Percentiles rank a stretch among this genome's conserved stretches.
Conservation (phyloP, 1,140 invertebrate genomes). For the Drosophila azteca region DNA sequence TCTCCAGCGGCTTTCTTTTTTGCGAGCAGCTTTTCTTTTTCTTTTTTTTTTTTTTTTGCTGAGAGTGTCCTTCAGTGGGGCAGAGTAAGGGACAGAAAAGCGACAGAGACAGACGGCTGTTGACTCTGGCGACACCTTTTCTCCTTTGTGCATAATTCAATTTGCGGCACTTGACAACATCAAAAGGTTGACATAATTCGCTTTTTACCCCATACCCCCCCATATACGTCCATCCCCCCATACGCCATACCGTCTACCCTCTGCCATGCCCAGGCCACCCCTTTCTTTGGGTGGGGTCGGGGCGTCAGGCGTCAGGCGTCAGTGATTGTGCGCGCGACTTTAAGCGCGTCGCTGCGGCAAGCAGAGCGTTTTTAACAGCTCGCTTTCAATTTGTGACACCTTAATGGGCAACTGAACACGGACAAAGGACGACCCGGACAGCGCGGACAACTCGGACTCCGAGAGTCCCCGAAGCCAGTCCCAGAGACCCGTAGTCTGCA, state of each 20-base stretch:
- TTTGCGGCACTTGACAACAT: conserved; percentile 62
- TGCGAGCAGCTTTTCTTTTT: too few relatives aligned
- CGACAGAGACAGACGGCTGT: conserved; percentile 13
- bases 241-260: neutral
- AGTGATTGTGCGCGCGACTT: conserved; percentile 43
- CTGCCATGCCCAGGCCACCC: conserved; percentile 1
- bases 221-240: too few relatives aligned
- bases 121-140: conserved; percentile 69
- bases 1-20: too few relatives aligned
- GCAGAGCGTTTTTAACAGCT: conserved; percentile 30
- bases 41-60: too few relatives aligned
- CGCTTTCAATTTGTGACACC: conserved; percentile 69
- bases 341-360: conserved; percentile 19
- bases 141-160: conserved; percentile 73
- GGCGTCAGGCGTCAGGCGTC: conserved; percentile 15
- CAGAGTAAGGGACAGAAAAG: neutral
- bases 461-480: too few relatives aligned
- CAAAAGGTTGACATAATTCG: conserved; percentile 65
- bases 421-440: conserved; percentile 25
- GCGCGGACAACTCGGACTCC: too few relatives aligned
- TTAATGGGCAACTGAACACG: conserved; percentile 54
- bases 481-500: too few relatives aligned
- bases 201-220: conserved; percentile 10
- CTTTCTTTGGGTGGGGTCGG: conserved; percentile 2
- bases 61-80: too few relatives aligned